Evolutionary conservation across 1,140 invertebrate species (phyloP), one percentile per base, ranked within the genome.

Genomic region (Arion vulgaris): DNA sequence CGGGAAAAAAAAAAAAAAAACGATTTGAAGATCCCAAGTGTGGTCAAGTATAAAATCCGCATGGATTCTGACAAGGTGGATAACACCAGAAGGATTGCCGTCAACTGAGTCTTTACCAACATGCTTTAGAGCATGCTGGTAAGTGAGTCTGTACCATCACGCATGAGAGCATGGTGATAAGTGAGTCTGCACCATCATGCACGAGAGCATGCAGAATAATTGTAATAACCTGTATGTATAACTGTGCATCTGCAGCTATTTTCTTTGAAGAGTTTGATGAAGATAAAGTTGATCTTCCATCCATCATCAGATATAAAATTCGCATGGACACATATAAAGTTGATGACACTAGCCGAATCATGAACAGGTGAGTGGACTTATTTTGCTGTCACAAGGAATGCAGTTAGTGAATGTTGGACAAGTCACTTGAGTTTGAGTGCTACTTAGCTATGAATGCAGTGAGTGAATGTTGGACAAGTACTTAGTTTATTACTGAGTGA

Each of bases 21-120:
- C 26, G 87, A 88, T 19, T 83, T 87, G 23, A 69, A 45, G n/a
- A 80, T 94, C 41, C 93, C 94, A 4, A 89, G 90, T 69, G 92
- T 92, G 88, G 88, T 94, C 41, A 90, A 88, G 13, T 95, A 94
- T 86, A 94, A 94, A 85, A 94, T 94, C 34, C 88, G 94, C 71
- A 94, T 95, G 93, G 93, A 94, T 84, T 87, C 93, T 41, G 93
- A 93, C 79, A 93, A 93, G 88, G 93, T 95, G 26, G 94, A 94
- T 85, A 92, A 91, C 53, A 95, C 94, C 0, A 92, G 92, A 57
- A 89, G 88, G 79, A 88, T 94, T 9, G 87, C 91, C 39, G 87
- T 88, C 83, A 91, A 86, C 88, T 90, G 72, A 85, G 84, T 53
- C 11, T 71, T 71, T 71, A 38, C 9, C 66, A 45, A 57, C 53